phyloP scores from a whole-genome alignment of 1,140 invertebrate genomes.

The Campoletis sonorensis region DNA sequence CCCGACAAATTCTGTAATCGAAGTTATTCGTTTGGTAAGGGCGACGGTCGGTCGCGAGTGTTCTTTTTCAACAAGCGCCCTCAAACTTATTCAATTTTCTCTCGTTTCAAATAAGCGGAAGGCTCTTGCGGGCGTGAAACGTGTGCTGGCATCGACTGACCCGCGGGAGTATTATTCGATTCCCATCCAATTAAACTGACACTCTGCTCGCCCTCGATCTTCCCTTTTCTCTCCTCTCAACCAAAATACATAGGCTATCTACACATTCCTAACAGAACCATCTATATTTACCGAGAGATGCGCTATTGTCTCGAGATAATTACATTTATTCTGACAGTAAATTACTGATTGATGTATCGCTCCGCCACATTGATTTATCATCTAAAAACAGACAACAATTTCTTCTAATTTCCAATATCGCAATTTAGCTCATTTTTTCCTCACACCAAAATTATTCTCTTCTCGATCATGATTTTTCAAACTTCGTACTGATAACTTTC shows the following conservation, averaged over 20 bases:
- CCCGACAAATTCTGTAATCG: constrained; percentile 35
- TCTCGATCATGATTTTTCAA: no score
- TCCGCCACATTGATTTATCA: no score
- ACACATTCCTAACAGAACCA: background rate
- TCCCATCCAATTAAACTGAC: constrained; percentile 50
- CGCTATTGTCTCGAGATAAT: no score
- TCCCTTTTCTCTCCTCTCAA: background rate
- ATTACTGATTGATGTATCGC: no score
- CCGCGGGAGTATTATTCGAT: constrained; percentile 48
- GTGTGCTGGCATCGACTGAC: constrained; percentile 1
- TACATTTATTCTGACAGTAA: no score
- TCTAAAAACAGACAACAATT: no score
- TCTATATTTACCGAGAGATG: background rate
- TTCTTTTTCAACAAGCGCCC: constrained; percentile 19
- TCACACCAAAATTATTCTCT: no score
- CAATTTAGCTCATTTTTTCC: no score
- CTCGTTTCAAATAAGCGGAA: constrained; percentile 32
- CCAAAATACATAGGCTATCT: background rate
- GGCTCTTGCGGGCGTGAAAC: background rate
- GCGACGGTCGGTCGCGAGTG: background rate
- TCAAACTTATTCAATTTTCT: constrained; percentile 53
- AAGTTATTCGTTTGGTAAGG: constrained; percentile 16
- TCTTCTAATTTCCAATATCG: no score
- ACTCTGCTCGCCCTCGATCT: constrained; percentile 14
- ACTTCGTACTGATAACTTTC: no score